Conservation (phyloP, 2,797 vertebrate genomes). For the Sorex maritimensis region DNA sequence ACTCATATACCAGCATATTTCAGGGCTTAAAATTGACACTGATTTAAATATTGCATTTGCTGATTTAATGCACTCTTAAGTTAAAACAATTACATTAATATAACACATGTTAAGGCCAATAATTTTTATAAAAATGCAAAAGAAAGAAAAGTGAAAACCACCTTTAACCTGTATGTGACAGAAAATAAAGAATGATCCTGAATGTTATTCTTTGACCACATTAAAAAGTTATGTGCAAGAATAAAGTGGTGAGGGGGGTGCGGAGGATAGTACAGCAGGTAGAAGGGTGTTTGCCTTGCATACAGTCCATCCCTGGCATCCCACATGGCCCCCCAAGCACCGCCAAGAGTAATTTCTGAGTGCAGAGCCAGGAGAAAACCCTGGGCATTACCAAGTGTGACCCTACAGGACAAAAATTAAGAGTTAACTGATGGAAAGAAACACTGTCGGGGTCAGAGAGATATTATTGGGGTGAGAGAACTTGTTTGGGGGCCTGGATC, state of each 20-base stretch:
- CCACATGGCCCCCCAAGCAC: no score
- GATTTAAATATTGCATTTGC: conserved; percentile 86
- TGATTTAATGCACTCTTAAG: conserved; percentile 86
- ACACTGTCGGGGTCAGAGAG: no score
- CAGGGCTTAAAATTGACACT: conserved; percentile 86
- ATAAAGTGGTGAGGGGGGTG: neutral
- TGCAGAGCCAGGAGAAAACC: no score
- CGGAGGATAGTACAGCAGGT: no score
- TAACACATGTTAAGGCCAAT: conserved; percentile 67
- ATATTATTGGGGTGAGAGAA: no score
- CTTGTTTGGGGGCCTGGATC: no score
- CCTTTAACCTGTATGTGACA: conserved; percentile 52
- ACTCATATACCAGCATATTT: conserved; percentile 87
- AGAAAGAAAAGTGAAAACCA: conserved; percentile 47
- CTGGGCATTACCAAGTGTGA: no score
- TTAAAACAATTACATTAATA: conserved; percentile 85
- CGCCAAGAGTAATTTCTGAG: no score
- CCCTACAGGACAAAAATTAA: neutral
- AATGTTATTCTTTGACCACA: conserved; percentile 24
- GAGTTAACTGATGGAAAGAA: no score
- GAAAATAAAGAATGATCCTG: conserved; percentile 2
- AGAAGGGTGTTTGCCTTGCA: no score
- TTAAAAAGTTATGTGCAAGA: neutral
- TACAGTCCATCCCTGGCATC: no score
- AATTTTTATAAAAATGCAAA: conserved; percentile 66